phyloP scores from a whole-genome alignment of 1,140 invertebrate genomes.

The Cataglyphis hispanica region DNA sequence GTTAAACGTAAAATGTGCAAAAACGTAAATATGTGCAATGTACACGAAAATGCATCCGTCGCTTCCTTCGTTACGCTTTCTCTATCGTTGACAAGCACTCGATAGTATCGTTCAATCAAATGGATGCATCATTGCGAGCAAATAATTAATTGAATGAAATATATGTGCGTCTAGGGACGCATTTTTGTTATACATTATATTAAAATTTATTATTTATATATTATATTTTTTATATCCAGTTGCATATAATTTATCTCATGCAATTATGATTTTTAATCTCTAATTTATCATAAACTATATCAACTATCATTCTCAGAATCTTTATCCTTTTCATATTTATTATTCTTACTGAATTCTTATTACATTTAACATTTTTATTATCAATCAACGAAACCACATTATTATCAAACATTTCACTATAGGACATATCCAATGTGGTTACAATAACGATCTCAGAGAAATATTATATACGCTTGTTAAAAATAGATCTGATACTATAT shows the following conservation, averaged over 20 bases:
- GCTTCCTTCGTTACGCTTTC: slow-evolving; percentile 15
- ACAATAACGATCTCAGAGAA: slow-evolving; percentile 46
- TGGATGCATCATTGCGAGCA: neutral
- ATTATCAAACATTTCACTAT: slow-evolving; percentile 1
- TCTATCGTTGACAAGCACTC: neutral
- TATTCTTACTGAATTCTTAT: neutral
- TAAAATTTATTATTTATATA: neutral
- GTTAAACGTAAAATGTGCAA: slow-evolving; percentile 35
- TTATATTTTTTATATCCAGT: neutral
- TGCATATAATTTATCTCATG: neutral
- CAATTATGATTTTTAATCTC: neutral
- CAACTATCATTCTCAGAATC: neutral
- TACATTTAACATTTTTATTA: neutral
- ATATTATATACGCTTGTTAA: slow-evolving; percentile 53
- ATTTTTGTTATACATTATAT: neutral
- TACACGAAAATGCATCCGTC: slow-evolving; percentile 24
- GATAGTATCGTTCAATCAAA: slow-evolving; percentile 20
- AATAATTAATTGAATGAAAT: slow-evolving; percentile 7
- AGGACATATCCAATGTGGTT: slow-evolving; percentile 67
- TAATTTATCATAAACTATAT: slow-evolving; percentile 17
- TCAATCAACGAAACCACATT: slow-evolving; percentile 29
- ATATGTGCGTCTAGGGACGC: neutral
- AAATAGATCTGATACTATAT: slow-evolving; percentile 79
- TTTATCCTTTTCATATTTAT: neutral
- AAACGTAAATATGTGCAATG: slow-evolving; percentile 35